Evolutionary conservation across 2,113 vertebrate genomes (phyloP).

Genomic region (Perca schrenkii): DNA sequence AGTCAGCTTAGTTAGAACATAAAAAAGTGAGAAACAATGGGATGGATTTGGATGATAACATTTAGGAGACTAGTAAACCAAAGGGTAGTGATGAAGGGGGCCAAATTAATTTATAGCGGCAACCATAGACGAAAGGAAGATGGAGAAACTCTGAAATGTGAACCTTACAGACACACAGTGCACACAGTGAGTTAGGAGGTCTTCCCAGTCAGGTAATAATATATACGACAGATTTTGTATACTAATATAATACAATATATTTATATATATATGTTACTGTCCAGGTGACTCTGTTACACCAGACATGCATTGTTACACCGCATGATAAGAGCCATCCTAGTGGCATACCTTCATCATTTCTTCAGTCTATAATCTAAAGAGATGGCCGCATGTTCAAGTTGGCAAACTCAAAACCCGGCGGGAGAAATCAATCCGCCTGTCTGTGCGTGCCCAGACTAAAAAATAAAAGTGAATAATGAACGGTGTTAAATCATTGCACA

Average conservation of each 20-base stretch:
- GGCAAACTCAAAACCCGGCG: conserved; percentile 6
- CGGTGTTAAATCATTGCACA: conserved; percentile 30
- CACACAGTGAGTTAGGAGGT: neutral
- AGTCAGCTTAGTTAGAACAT: neutral
- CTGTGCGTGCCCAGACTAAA: conserved; percentile 7
- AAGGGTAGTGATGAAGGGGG: neutral
- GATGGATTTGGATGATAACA: neutral
- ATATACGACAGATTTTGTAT: neutral
- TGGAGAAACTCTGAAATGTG: neutral
- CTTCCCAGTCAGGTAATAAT: neutral
- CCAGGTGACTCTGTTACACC: neutral
- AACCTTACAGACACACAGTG: neutral
- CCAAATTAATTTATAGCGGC: neutral
- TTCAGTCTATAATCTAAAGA: neutral
- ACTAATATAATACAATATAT: neutral
- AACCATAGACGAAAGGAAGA: neutral
- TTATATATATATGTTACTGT: neutral
- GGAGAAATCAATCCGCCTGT: conserved; percentile 1
- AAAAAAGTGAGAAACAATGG: neutral
- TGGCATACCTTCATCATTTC: neutral
- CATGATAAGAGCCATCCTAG: neutral
- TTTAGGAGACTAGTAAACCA: neutral
- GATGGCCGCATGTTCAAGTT: neutral
- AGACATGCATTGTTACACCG: neutral
- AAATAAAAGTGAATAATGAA: conserved; percentile 21